phyloP scores from a whole-genome alignment of 2,113 vertebrate genomes.

The Macrotus californicus region DNA sequence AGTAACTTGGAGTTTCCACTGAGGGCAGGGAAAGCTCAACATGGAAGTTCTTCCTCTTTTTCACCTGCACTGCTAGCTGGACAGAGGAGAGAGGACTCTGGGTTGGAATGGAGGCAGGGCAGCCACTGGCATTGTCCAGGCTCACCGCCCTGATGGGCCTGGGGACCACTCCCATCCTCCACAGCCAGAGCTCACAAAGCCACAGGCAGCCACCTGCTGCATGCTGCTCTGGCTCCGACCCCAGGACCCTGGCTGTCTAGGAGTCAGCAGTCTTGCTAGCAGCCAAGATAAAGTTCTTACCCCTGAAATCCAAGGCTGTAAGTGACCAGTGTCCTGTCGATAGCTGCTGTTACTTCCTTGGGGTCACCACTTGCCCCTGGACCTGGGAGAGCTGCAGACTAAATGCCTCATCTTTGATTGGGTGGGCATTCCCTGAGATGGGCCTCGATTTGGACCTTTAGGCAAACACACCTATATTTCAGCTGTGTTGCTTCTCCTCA shows the following conservation, averaged over 20 bases:
- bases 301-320: neutral
- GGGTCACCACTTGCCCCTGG: neutral
- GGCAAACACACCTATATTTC: neutral
- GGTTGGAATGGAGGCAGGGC: too few relatives aligned
- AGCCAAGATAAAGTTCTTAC: neutral
- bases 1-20: neutral
- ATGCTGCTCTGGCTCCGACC: neutral
- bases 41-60: neutral
- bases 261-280: neutral
- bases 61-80: too few relatives aligned
- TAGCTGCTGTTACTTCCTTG: too few relatives aligned
- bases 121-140: neutral
- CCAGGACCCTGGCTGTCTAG: neutral
- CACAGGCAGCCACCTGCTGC: neutral
- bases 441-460: neutral
- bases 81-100: neutral
- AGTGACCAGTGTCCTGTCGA: neutral
- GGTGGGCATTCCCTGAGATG: neutral
- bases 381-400: neutral
- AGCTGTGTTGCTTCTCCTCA: neutral
- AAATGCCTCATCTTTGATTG: neutral
- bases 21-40: neutral
- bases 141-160: neutral
- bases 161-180: neutral
- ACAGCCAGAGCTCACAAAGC: neutral